Evolutionary conservation across 2,113 vertebrate species (phyloP).

Genomic region (Cavia porcellus): DNA sequence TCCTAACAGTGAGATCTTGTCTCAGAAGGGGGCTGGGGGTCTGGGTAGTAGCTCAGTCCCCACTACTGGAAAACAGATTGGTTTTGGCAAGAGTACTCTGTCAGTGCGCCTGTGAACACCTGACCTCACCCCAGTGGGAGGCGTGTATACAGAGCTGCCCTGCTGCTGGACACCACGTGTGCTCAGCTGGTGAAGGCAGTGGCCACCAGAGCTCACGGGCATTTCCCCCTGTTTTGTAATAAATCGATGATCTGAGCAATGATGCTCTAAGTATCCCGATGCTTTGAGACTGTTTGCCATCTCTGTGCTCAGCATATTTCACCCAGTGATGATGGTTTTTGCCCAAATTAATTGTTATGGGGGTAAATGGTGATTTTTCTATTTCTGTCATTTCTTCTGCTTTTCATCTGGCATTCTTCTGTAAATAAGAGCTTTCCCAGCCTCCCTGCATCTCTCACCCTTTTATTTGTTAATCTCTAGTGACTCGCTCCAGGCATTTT

Average conservation of each 20-base stretch:
- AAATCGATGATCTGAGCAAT: not conserved
- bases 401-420: not conserved
- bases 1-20: not conserved
- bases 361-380: not conserved
- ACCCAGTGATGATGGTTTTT: not conserved
- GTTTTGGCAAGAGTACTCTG: not conserved
- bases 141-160: fast-evolving
- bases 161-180: not conserved
- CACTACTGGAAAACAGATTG: not conserved
- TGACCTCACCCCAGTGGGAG: not conserved
- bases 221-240: not conserved
- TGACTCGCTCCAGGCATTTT: not conserved
- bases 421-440: not conserved
- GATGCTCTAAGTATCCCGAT: too few species aligned
- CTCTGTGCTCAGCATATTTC: not conserved
- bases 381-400: not conserved
- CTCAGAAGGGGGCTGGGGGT: not conserved
- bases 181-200: too few species aligned
- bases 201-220: not conserved
- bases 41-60: not conserved
- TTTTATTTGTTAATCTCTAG: not conserved
- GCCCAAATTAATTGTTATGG: not conserved
- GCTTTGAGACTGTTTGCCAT: not conserved
- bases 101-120: too few species aligned
- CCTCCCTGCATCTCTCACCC: too few species aligned